These are phyloP conservation scores for Ophonus ardosiacus DNA, from an alignment of 2,888 invertebrate genomes.

Conservation along the genomic window DNA sequence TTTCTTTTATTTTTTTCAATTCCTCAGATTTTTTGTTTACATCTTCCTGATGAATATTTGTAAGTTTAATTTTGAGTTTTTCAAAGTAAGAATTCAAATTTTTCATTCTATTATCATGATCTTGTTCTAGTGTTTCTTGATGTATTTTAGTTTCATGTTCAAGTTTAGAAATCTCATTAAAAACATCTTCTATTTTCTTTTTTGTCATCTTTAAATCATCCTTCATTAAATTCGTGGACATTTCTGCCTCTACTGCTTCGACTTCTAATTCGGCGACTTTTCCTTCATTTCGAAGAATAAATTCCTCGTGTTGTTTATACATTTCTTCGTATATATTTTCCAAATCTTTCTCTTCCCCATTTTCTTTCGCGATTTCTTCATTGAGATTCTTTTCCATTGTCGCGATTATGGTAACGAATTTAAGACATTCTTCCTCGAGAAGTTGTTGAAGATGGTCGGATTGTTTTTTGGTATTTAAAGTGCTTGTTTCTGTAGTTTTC, in stretches of 20 bases:
- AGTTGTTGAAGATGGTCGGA: neutral
- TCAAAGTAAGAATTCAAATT: neutral
- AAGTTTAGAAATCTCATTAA: neutral
- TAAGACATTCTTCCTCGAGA: neutral
- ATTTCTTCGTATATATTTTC: neutral
- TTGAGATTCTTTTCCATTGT: neutral
- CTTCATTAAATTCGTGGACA: neutral
- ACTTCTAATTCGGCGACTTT: neutral
- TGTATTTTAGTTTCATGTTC: neutral
- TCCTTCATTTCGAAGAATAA: neutral
- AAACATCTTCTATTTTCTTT: neutral
- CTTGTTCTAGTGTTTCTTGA: neutral
- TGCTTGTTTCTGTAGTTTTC: neutral
- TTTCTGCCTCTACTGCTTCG: neutral
- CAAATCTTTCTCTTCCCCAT: neutral
- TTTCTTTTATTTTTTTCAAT: neutral
- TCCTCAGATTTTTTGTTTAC: neutral
- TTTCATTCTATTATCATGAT: neutral
- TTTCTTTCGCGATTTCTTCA: neutral
- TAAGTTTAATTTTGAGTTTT: slow-evolving; percentile 6
- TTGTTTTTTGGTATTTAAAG: neutral
- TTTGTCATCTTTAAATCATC: neutral
- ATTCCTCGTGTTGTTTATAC: neutral
- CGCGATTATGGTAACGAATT: neutral
- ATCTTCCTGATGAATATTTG: neutral